A percentile compares a stretch with the other conserved stretches of the same genome.
These are phyloP conservation scores for Aphis gossypii DNA, from an alignment of 1,140 invertebrate species.

Conservation along the genomic window DNA sequence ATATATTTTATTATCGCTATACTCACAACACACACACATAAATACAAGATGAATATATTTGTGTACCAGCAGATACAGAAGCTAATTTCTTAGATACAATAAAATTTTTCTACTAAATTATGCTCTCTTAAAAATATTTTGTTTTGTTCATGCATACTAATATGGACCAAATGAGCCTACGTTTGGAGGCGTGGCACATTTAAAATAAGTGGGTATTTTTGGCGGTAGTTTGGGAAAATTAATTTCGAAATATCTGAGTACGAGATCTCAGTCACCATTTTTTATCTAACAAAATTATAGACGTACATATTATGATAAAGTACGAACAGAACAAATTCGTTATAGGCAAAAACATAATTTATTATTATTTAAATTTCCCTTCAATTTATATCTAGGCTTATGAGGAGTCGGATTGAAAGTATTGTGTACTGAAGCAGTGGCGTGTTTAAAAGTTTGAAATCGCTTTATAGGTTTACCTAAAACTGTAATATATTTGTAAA, in stretches of 20 bases:
- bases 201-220: not conserved
- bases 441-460: not conserved
- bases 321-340: not conserved
- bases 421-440: not conserved
- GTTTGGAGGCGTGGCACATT: not conserved
- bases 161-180: not conserved
- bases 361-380: not conserved
- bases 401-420: not conserved
- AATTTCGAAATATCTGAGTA: not conserved
- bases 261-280: not conserved
- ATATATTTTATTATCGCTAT: not conserved
- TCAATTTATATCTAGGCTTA: not conserved
- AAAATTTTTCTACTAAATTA: not conserved
- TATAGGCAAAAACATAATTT: not conserved
- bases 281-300: not conserved
- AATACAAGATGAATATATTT: not conserved
- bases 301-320: no score
- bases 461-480: not conserved
- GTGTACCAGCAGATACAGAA: not conserved
- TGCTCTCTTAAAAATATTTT: not conserved
- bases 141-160: not conserved
- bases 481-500: not conserved
- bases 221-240: not conserved
- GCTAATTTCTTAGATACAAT: no score
- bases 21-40: not conserved